Evolutionary conservation across 2,888 invertebrate species (phyloP), one percentile per base, ranked within the genome.

Genomic region (Tachina fera): DNA sequence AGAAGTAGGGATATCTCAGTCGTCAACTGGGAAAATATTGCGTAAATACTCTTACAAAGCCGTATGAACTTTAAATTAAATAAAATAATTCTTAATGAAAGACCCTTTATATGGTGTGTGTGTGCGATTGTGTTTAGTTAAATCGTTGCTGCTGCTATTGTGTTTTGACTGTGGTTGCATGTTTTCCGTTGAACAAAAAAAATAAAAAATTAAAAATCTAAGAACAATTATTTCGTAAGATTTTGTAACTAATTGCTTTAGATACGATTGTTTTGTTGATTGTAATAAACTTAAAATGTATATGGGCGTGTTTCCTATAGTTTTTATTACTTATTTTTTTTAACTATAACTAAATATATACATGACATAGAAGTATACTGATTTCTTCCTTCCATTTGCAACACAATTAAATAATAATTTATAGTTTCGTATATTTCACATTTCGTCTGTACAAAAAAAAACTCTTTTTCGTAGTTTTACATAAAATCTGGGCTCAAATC

Each of bases 171-270:
- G 41, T 63, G 41, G 79, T 80, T 71, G 71, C 74, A 84, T 75
- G 58, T 72, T 49, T 51, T n/a, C 14, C n/a, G 67, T 68, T 22
- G n/a, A 56, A 41, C 19, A 3, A 41, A 22, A 49, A 60, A 75
- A 3, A 41, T n/a, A 49, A 60, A 75, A 53, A 70, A 31, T 3
- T 31, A 31, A 31, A 31, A 65, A 80, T 53, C 56, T 70, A 63
- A 79, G 83, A 78, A 76, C 75, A 77, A 72, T 71, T 71, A 82
- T 87, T 84, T 86, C 63, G 78, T 71, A 77, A 84, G 75, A 79
- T 82, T 82, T 82, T 77, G 68, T 71, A 75, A 65, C 86, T 86
- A 86, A 86, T 83, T 83, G 81, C 79, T 83, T 83, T 68, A 80
- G 83, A 85, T 85, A 85, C 78, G 77, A 80, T 83, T 83, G 77